Base-by-base conservation (phyloP, 1,140 invertebrate genomes). In the Stegodyphus dumicola region DNA sequence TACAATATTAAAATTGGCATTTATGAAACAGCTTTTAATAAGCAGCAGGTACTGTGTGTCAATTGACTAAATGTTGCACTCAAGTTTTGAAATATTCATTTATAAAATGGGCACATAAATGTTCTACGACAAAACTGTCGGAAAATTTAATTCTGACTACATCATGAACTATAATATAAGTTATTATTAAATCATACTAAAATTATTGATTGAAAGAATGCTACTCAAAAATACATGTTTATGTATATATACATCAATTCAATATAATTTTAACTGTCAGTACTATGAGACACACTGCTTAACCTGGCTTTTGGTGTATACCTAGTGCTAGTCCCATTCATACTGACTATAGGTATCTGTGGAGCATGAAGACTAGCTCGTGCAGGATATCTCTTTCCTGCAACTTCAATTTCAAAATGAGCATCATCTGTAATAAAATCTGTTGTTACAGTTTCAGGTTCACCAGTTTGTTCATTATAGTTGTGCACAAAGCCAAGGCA, bases 401-500 rank as follows among this genome's bases (percentile, higher is more conserved):
- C 97, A 88, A 99, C 95, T 89, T 99, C 96, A 10, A 99, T 95
- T 92, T 99, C 97, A 90, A 98, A 99, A 89, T 96, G 7, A 7
- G 86, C 93, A 0, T 97, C 97, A 86, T 93, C 93, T 74, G 96
- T 92, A 7, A 99, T 93, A 90, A 94, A 99, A 49, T 98, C 96
- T 88, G 95, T 95, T 17, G 94, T 95, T 6, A 98, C 94, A 69
- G 93, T 91, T 85, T 94, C 92, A 15, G 81, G 51, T 33, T 93
- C 91, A 0, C 92, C 89, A 5, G 95, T 95, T 15, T 94, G 90
- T 77, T 93, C 92, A 90, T 97, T 94, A 51, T 95, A 91, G 89
- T 97, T 95, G 90, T 96, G 93, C 78, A 99, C 93, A 90, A 97
- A 99, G 66, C 96, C 98, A 17, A 99, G 93, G 89, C 97, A 99